Base-by-base conservation (phyloP, 2,888 invertebrate species). In the Andrena bucephala region DNA sequence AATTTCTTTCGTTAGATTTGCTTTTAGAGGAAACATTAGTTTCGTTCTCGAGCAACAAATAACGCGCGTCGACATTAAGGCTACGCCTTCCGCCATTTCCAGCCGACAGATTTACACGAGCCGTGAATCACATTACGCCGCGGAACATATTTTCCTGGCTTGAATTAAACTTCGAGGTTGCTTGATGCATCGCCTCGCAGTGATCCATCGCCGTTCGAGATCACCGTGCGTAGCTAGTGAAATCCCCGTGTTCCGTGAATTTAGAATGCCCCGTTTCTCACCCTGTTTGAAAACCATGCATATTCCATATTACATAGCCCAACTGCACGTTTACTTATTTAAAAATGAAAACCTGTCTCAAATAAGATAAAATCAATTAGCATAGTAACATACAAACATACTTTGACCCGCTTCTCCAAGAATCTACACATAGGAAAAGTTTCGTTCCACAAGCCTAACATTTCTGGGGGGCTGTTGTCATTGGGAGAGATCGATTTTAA, bases 401-500 rank as follows among this genome's bases (percentile, higher is more conserved):
- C 27, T 54, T n/a, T 36, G 36, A 33, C 16, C n/a, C 33, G 6
- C 4, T 54, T 72, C 48, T 29, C n/a, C 10, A 13, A 54, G 71
- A 16, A 16, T 3, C 50, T n/a, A 24, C 13, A 13, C 13, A 2
- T 7, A 10, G 1, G 2, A 54, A 20, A 70, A 4, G 36, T 6
- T 50, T 50, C 33, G 20, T n/a, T 48, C 42, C 59, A 36, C 10
- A 54, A 42, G 24, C 42, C 76, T 57, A 48, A 67, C 71, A 66
- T 81, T 77, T 79, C 63, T 54, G 69, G 31, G n/a, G n/a, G 69
- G 70, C 82, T 84, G 84, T 87, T 82, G 82, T 85, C 81, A 80
- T 82, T 80, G 75, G 68, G 71, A 60, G 60, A 77, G 84, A 91
- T 89, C 88, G 89, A 87, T 91, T 91, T 90, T 87, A 90, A 90